Evolutionary conservation across 2,797 vertebrate species (phyloP), one percentile per base, ranked within the genome.

Genomic region (Rhynchonycteris naso): DNA sequence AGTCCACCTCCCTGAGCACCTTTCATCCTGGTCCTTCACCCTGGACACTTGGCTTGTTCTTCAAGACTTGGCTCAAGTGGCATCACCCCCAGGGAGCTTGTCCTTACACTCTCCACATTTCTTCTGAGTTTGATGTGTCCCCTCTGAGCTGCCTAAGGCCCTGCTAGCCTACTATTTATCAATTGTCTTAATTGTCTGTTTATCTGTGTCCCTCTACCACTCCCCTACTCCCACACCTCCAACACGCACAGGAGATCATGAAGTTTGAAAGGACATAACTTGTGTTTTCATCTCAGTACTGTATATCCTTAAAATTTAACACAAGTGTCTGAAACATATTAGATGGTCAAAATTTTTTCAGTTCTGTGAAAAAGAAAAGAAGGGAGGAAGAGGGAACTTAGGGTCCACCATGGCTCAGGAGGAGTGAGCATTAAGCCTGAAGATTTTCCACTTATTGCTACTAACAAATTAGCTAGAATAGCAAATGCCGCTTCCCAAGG

Each of bases 151-250:
- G 35, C 56, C 28, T 11, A 69, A 28, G 26, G 59, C 38, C 16
- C 30, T 4, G 24, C 30, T 75, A 63, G 24, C 24, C 54, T 93
- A 43, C 11, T 56, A n/a, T 43, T 66, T 84, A 84, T 76, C 78
- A 79, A 83, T 33, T 85, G 38, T 88, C 72, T 82, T 72, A 78
- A 78, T 83, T 79, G 63, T 95, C 35, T 47, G 21, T 74, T 76
- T 68, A 47, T 81, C 14, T 84, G 30, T 78, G 33, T 71, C 50
- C 71, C 76, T 33, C 13, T 47, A 54, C 22, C 33, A 47, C 7
- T 38, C 28, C 22, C n/a, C 7, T 59, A n/a, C 35, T 47, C 69
- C 63, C 38, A 30, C 58, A 52, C 21, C 6, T 19, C 24, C 61
- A 13, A 7, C 54, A n/a, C 19, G 47, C 18, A 75, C 30, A 33